Base-by-base conservation (phyloP, 2,113 vertebrate species). In the Ophthalmotilapia sp. region DNA sequence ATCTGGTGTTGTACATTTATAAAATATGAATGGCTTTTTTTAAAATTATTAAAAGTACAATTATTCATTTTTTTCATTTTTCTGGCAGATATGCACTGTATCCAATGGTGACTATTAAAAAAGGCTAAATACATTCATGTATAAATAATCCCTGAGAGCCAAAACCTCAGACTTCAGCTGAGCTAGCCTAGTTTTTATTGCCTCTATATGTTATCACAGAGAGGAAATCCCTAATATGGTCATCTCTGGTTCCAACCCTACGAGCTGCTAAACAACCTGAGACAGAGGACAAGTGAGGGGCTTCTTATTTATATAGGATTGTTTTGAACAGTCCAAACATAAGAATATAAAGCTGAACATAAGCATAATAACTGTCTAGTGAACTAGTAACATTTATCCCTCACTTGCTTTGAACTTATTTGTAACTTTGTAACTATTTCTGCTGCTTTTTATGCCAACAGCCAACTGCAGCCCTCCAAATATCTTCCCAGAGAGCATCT, bases 31-130 rank as follows among this genome's bases (percentile, higher is more conserved):
- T 1, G 0, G 0, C 19, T n/a, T n/a, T 65, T 62, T 65, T 65
- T 38, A n/a, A 65, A 36, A 36, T 0, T 65, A 65, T 2, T 65
- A 38, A 65, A 38, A 65, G 33, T n/a, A 38, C 10, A 65, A 38
- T 13, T 65, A 13, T 65, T 65, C 10, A 0, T 0, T 19, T 62
- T 33, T 62, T 62, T 7, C 2, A 0, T 65, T n/a, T 38, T 65
- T 38, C 33, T 6, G 19, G 0, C 17, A 65, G 60, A n/a, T 65
- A 36, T 5, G 33, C 31, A 1, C 9, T 7, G 19, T 38, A 65
- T 12, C 0, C 9, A 13, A 8, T 38, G 33, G 10, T 38, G 33
- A 65, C 5, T 65, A 21, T 38, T 65, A 13, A 38, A 38, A 65
- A 65, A 65, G 19, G 33, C 33, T 2, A 65, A 38, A 38, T 38